These are phyloP conservation scores for Chaetops frenatus DNA, from an alignment of 2,113 vertebrate genomes.

Conservation along the genomic window DNA sequence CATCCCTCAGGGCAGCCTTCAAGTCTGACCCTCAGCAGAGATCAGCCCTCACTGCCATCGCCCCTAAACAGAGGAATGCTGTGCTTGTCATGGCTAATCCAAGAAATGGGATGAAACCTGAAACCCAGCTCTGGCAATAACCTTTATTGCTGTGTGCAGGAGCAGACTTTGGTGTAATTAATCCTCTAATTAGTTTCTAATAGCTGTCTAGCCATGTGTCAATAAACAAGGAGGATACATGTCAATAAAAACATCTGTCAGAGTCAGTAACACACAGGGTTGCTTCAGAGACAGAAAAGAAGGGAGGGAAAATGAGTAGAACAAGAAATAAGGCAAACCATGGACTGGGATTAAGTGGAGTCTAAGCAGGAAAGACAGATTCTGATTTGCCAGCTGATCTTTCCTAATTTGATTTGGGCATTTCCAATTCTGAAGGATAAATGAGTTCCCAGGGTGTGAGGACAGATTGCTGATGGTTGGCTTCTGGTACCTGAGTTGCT, in stretches of 20 bases:
- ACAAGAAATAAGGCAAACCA: not conserved
- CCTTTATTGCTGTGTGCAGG: not conserved
- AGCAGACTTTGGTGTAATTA: not conserved
- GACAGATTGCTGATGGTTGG: not conserved
- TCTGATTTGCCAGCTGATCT: not conserved
- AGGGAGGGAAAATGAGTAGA: not conserved
- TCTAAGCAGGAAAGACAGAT: not conserved
- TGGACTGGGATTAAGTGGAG: not conserved
- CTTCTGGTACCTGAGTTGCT: not conserved
- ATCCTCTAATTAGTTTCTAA: slow-evolving; percentile 28
- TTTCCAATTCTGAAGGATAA: not conserved
- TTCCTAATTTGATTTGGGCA: not conserved
- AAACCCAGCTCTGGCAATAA: not conserved
- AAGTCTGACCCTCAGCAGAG: not conserved
- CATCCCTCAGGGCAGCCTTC: not conserved
- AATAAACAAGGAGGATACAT: not conserved
- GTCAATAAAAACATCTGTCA: not conserved
- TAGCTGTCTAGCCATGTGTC: slow-evolving; percentile 19
- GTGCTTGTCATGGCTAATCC: not conserved
- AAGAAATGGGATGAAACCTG: not conserved
- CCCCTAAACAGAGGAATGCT: not conserved
- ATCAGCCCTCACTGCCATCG: not conserved
- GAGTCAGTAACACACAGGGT: not conserved
- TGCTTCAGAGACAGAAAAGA: not conserved
- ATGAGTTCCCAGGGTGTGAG: not conserved